These are phyloP conservation scores for Tupaia chinensis DNA, from an alignment of 2,113 vertebrate species.

Conservation along the genomic window DNA sequence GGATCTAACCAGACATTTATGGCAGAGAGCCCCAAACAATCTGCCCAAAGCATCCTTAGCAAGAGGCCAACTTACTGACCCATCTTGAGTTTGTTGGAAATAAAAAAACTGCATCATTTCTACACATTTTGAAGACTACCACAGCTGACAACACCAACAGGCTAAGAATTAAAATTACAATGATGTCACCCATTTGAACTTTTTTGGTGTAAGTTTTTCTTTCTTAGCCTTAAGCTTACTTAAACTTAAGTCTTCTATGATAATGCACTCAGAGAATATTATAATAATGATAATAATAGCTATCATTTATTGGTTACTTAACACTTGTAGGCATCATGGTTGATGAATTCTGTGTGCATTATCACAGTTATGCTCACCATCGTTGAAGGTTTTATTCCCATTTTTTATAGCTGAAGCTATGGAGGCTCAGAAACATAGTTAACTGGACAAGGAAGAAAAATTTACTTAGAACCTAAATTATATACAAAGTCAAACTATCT, in stretches of 20 bases:
- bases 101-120: accelerated
- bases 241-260: neutral
- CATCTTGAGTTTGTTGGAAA: neutral
- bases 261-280: neutral
- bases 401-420: neutral
- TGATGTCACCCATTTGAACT: neutral
- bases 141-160: neutral
- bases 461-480: neutral
- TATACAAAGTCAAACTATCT: neutral
- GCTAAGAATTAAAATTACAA: neutral
- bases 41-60: neutral
- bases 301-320: neutral
- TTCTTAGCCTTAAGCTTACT: neutral
- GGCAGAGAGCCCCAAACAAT: neutral
- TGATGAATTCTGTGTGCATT: neutral
- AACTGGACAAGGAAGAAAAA: slow-evolving; percentile 14
- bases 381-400: neutral
- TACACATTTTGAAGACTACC: neutral
- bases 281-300: neutral
- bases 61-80: neutral
- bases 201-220: neutral
- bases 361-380: neutral
- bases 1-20: neutral
- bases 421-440: neutral
- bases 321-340: neutral